A percentile compares a stretch with the other conserved stretches of the same genome.
Evolutionary conservation across 1,140 invertebrate genomes (phyloP).

Genomic region (Nasonia longicornis): DNA sequence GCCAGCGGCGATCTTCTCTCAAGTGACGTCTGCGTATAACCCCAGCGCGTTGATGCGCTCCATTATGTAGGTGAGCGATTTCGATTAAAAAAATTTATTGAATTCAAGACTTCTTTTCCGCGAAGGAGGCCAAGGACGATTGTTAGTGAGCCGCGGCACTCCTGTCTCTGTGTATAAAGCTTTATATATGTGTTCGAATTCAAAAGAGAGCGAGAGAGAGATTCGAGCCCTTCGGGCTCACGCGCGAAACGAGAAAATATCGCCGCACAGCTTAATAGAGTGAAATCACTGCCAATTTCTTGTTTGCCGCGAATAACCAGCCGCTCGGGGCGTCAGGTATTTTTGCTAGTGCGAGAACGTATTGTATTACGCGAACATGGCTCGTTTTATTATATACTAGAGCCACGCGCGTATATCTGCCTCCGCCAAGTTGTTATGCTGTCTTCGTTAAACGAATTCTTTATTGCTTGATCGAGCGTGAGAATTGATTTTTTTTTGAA

Average conservation of each 20-base stretch:
- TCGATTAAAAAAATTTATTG: slow-evolving; percentile 10
- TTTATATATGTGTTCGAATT: background rate
- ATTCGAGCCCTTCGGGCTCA: slow-evolving; percentile 22
- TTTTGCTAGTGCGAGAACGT: background rate
- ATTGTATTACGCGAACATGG: background rate
- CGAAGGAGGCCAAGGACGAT: slow-evolving; percentile 5
- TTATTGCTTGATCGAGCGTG: background rate
- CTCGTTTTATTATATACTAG: no score
- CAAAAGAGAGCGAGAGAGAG: background rate
- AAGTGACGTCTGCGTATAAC: no score
- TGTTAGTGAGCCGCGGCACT: background rate
- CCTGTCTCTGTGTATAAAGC: background rate
- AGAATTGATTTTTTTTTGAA: background rate
- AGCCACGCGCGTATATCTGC: no score
- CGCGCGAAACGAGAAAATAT: slow-evolving; percentile 6
- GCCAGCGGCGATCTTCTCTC: background rate
- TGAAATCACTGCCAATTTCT: slow-evolving; percentile 26
- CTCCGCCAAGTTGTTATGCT: no score
- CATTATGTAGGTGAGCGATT: background rate
- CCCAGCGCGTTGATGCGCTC: background rate
- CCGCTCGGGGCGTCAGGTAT: background rate
- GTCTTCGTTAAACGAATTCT: background rate
- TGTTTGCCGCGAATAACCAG: background rate
- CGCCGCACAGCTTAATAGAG: background rate
- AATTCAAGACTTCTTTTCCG: background rate